Conservation (phyloP, 2,888 invertebrate species). For the Xanthostigma xanthostigma region DNA sequence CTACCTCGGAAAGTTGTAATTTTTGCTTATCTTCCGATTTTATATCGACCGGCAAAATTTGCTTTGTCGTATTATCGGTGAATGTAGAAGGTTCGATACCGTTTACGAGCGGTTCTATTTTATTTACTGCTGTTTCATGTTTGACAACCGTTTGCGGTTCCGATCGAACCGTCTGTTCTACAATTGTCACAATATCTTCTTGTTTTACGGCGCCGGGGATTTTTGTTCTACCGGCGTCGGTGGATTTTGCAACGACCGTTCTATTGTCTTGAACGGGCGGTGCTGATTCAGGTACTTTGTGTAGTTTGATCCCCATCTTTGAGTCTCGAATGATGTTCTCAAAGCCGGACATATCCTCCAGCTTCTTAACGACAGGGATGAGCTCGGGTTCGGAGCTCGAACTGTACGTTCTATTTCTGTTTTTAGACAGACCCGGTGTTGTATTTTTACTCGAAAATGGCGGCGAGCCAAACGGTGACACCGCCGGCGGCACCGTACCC, state of each 20-base stretch:
- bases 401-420: constrained; percentile 28
- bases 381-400: constrained; percentile 42
- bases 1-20: too few relatives aligned
- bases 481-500: constrained; percentile 25
- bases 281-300: constrained; percentile 22
- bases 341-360: constrained; percentile 45
- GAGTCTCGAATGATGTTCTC: constrained; percentile 42
- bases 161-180: too few relatives aligned
- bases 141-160: constrained; percentile 10
- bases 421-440: constrained; percentile 13
- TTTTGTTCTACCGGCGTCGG: too few relatives aligned
- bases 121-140: constrained; percentile 1
- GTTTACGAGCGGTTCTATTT: constrained; percentile 24
- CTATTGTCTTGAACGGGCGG: constrained; percentile 19
- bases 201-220: too few relatives aligned
- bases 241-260: too few relatives aligned
- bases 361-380: constrained; percentile 43
- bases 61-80: constrained; percentile 55
- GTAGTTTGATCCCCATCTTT: constrained; percentile 24
- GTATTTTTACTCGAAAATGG: constrained; percentile 14
- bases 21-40: too few relatives aligned
- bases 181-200: too few relatives aligned
- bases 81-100: constrained; percentile 56
- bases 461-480: constrained; percentile 11
- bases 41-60: constrained; percentile 21